Percentiles rank a stretch among this genome's conserved stretches.
Evolutionary conservation across 2,113 vertebrate genomes (phyloP).

Genomic region (Nothoprocta pentlandii): DNA sequence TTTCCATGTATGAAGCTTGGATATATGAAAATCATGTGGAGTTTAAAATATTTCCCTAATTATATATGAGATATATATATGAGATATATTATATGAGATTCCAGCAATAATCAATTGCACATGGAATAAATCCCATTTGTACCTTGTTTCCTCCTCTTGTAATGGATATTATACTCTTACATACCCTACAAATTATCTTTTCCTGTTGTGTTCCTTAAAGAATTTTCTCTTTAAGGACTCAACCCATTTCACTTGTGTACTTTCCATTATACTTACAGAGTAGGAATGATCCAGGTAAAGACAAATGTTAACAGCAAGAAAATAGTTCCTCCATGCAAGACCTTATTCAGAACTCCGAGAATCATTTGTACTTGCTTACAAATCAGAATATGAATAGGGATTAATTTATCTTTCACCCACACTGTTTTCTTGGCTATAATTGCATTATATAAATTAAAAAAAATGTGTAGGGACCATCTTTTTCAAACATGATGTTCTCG

Average conservation of each 20-base stretch:
- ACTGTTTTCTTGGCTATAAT: background rate
- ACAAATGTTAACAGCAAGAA: background rate
- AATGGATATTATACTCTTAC: background rate
- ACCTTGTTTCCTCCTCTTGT: background rate
- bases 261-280: background rate
- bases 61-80: background rate
- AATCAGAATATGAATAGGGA: fast-evolving
- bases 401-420: background rate
- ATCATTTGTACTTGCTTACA: background rate
- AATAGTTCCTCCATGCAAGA: background rate
- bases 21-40: background rate
- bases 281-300: background rate
- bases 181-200: background rate
- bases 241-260: background rate
- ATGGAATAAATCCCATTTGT: background rate
- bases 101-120: background rate
- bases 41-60: background rate
- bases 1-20: background rate
- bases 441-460: no score
- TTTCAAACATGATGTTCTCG: background rate
- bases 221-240: background rate
- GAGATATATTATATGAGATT: background rate
- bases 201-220: background rate
- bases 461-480: background rate
- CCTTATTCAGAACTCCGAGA: background rate